phyloP scores from a whole-genome alignment of 2,797 vertebrate species.

The Siniperca obscura region DNA sequence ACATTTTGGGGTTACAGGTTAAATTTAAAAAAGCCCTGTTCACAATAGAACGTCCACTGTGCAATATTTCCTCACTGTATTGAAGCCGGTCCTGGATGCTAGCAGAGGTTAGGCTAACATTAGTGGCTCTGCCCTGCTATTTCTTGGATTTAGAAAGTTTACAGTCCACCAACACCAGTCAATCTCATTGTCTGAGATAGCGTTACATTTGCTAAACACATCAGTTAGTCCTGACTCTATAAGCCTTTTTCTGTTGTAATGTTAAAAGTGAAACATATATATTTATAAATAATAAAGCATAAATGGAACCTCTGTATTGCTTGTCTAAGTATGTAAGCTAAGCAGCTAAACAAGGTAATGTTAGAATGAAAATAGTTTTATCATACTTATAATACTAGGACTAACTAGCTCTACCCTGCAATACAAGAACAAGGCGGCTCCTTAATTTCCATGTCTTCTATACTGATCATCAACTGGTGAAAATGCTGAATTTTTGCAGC shows the following conservation, averaged over 20 bases:
- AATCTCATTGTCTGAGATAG: background rate
- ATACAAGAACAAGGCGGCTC: too few relatives aligned
- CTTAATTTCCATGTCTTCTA: too few relatives aligned
- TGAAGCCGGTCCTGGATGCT: background rate
- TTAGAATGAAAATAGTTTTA: background rate
- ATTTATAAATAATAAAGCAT: too few relatives aligned
- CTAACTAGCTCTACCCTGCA: background rate
- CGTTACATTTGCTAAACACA: background rate
- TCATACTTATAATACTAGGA: background rate
- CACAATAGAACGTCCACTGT: background rate
- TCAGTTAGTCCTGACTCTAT: background rate
- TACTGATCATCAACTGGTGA: too few relatives aligned
- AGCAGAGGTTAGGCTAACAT: background rate
- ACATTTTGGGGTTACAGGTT: too few relatives aligned
- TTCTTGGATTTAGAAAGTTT: too few relatives aligned
- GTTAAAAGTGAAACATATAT: too few relatives aligned
- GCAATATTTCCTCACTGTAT: too few relatives aligned
- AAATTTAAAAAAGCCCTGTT: too few relatives aligned
- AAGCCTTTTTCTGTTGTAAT: background rate
- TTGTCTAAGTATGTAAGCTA: background rate
- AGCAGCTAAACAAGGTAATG: background rate
- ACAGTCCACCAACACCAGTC: too few relatives aligned
- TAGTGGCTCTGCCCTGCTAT: too few relatives aligned
- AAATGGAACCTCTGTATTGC: background rate
- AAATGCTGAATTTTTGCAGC: background rate